A percentile compares a stretch with the other conserved stretches of the same genome.
Evolutionary conservation across 2,888 invertebrate genomes (phyloP).

Genomic region (Pseudococcus jackbeardsleyi): DNA sequence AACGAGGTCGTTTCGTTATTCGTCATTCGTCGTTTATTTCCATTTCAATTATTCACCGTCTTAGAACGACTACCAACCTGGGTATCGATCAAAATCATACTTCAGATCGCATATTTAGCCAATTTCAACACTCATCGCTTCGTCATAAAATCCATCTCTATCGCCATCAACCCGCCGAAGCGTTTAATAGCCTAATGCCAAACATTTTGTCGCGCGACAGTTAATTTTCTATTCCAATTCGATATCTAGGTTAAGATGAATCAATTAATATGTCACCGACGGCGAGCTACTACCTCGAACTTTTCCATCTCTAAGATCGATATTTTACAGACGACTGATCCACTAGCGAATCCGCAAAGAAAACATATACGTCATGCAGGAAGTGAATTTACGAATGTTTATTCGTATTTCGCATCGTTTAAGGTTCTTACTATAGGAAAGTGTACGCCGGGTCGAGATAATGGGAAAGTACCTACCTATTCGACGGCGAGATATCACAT

Average conservation of each 20-base stretch:
- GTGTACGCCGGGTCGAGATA: neutral
- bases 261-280: conserved; percentile 1
- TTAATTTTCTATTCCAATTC: conserved; percentile 43
- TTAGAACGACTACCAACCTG: neutral
- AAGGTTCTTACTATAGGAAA: neutral
- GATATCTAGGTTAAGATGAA: conserved; percentile 33
- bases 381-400: conserved; percentile 35
- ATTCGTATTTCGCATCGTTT: conserved; percentile 6
- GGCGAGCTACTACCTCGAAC: neutral
- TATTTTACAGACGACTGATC: conserved; percentile 21
- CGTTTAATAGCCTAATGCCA: conserved; percentile 39
- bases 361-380: conserved; percentile 19
- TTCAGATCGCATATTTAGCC: neutral
- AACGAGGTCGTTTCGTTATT: neutral
- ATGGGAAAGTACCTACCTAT: neutral
- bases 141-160: neutral
- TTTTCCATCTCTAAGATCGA: neutral
- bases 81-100: neutral
- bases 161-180: neutral
- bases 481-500: neutral
- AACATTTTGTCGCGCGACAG: neutral
- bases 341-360: neutral
- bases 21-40: neutral
- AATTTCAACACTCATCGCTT: neutral
- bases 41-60: neutral